These are phyloP conservation scores for Dicranocentrus wangi DNA, from an alignment of 2,888 invertebrate genomes.

Conservation along the genomic window DNA sequence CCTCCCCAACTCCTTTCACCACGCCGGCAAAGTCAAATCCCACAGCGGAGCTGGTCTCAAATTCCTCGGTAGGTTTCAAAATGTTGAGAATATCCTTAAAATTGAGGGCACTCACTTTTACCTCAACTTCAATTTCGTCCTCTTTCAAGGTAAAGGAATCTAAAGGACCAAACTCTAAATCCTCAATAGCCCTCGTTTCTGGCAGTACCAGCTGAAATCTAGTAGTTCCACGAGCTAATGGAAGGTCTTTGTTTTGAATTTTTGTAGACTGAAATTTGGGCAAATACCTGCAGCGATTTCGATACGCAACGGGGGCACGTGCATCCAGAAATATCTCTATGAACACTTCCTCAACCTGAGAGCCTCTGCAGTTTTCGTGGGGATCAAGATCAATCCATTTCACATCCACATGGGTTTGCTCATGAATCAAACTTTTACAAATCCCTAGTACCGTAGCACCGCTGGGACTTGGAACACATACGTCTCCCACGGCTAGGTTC, in stretches of 20 bases:
- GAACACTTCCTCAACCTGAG: too few relatives aligned
- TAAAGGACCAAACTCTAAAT: constrained; percentile 24
- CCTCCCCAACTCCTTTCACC: neutral
- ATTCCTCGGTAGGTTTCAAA: constrained; percentile 18
- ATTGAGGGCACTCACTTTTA: constrained; percentile 20
- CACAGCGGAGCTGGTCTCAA: constrained; percentile 11
- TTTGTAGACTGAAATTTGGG: neutral
- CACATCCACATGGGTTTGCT: too few relatives aligned
- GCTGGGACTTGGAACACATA: too few relatives aligned
- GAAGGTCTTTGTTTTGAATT: neutral
- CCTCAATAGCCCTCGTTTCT: constrained; percentile 10
- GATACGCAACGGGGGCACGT: neutral
- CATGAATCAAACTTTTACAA: too few relatives aligned
- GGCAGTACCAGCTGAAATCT: constrained; percentile 23
- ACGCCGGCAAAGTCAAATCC: constrained; percentile 31
- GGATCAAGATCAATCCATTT: too few relatives aligned
- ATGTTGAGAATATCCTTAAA: constrained; percentile 32
- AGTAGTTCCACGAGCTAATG: neutral
- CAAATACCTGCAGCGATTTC: neutral
- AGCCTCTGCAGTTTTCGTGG: too few relatives aligned
- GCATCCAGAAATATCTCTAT: too few relatives aligned
- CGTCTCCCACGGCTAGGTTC: too few relatives aligned
- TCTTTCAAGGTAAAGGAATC: neutral
- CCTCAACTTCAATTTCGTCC: constrained; percentile 30
- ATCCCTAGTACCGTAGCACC: too few relatives aligned